These are phyloP conservation scores for Thoracochromis brauschi DNA, from an alignment of 2,113 vertebrate species.

Conservation along the genomic window DNA sequence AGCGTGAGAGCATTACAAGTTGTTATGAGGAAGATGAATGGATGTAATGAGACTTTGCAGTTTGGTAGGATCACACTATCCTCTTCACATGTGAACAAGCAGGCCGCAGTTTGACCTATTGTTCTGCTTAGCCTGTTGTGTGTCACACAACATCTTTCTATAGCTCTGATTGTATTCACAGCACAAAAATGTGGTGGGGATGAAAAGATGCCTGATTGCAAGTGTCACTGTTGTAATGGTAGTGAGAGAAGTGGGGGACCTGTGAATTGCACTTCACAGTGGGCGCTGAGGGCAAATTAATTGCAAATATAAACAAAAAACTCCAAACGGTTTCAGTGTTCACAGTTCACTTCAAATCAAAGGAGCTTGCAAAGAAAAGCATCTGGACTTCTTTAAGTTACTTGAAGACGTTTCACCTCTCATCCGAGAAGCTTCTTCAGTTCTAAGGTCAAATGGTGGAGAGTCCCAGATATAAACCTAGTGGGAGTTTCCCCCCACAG, in stretches of 20 bases:
- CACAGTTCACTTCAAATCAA: not conserved
- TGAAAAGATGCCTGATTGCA: not conserved
- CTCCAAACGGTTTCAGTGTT: not conserved
- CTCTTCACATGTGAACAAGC: not conserved
- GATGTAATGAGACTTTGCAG: not conserved
- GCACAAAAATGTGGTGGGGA: not conserved
- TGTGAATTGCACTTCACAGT: not conserved
- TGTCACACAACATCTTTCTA: not conserved
- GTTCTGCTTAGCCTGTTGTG: not conserved
- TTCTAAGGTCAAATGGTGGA: no score
- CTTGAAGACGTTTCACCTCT: no score
- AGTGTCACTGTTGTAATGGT: not conserved
- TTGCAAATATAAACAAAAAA: not conserved
- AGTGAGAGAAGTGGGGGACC: not conserved
- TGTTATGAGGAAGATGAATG: not conserved
- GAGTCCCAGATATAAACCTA: no score
- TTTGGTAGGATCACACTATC: fast-evolving
- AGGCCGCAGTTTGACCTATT: not conserved
- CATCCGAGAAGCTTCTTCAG: no score
- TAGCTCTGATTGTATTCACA: not conserved
- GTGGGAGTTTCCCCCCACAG: no score
- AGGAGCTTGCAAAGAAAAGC: no score
- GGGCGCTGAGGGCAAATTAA: not conserved
- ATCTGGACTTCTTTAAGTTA: no score
- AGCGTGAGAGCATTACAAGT: not conserved